Base-by-base conservation (phyloP, 2,797 vertebrate species). In the Choloepus didactylus region DNA sequence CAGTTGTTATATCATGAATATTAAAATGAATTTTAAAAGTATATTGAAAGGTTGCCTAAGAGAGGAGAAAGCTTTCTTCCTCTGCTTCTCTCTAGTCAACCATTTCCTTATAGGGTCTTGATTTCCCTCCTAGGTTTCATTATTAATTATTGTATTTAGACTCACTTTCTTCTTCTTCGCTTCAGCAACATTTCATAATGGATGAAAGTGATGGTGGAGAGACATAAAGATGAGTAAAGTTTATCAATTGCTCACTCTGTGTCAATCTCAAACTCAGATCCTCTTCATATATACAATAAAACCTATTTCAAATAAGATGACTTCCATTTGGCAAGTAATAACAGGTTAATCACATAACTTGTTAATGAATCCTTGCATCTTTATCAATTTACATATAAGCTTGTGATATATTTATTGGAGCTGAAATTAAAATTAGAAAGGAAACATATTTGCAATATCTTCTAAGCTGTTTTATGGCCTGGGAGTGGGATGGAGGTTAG, bases 391-490 rank as follows among this genome's bases (percentile, higher is more conserved):
- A 56, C 29, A 75, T n/a, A 73, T 82, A 56, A 6, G 44, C 41
- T 59, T 81, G 16, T 18, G 21, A 35, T 49, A 25, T 1, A 44
- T 79, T 88, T 91, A 69, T 89, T 87, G 66, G 29, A 93, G 9
- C 3, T 76, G 35, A 69, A 96, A 80, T 64, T 49, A 76, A 93
- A 67, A 6, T 59, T 92, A 85, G 54, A 69, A 86, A 18, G 0
- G 31, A 87, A 80, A 56, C 29, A 89, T 35, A 85, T 79, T 85
- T 87, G 23, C 38, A 92, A 76, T 59, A 41, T 89, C 83, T 69
- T 49, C 21, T 46, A 85, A 38, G n/a, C 46, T 95, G 6, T 84
- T 83, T 15, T 80, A 5, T 94, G 81, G 16, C 5, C 56, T 72
- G 4, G 9, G 29, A 3, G 3, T 46, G 9, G 19, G 38, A 49